Evolutionary conservation across 1,140 invertebrate species (phyloP).

Genomic region (Acromyrmex charruanus): DNA sequence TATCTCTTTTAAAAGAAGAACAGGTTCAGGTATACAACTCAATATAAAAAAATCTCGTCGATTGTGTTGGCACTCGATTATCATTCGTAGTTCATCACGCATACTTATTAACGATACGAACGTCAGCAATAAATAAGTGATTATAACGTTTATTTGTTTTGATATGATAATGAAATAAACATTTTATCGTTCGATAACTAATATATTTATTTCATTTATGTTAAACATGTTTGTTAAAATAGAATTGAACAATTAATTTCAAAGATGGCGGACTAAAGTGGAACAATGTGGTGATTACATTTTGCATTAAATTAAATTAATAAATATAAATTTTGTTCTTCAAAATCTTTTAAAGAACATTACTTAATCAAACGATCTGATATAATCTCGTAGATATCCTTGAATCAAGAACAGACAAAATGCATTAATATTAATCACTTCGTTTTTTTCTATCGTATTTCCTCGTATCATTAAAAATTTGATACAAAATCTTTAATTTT

Average conservation of each 20-base stretch:
- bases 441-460: neutral
- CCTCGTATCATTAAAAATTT: neutral
- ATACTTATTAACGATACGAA: neutral
- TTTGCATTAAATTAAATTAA: neutral
- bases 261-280: neutral
- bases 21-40: too few species aligned
- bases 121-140: neutral
- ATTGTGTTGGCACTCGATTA: neutral
- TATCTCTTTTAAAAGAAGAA: neutral
- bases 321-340: neutral
- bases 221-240: neutral
- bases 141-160: slow-evolving; percentile 14
- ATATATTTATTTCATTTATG: neutral
- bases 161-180: slow-evolving; percentile 1
- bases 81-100: neutral
- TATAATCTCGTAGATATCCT: neutral
- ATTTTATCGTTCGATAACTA: neutral
- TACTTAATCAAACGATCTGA: neutral
- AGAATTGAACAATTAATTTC: neutral
- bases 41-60: neutral
- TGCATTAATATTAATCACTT: neutral
- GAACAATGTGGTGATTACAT: neutral
- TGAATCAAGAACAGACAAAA: neutral
- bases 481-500: neutral
- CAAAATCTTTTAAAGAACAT: neutral